Base-by-base conservation (phyloP, 2,888 invertebrate genomes). In the Leucania comma region DNA sequence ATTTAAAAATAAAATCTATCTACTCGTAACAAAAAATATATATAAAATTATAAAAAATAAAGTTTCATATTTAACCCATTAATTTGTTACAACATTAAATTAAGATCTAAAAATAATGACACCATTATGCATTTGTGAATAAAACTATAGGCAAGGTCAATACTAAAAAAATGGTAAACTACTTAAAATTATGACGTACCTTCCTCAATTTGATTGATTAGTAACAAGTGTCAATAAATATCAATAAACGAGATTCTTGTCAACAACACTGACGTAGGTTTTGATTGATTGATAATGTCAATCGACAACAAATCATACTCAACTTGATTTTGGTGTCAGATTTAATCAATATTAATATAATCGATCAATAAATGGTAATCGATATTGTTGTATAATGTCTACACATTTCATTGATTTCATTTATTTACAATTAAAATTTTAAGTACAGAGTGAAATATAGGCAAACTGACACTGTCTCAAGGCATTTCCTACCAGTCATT, bases 241-340 rank as follows among this genome's bases (percentile, higher is more conserved):
- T n/a, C 26, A 60, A 50, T n/a, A 29, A 65, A 46, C 26, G 4
- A 38, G 12, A 68, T 51, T 50, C n/a, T 64, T 50, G 17, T 8
- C 48, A 24, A 53, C 62, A 63, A 53, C 29, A 8, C 8, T 53
- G 63, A 58, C 48, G 5, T 42, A 24, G 2, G 6, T 32, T 72
- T 22, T 51, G 56, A 71, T 63, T 53, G 26, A 78, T 64, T n/a
- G 78, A 64, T 78, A 48, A 22, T 51, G 53, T 78, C 72, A 53
- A 48, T 53, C 63, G 38, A 2, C 24, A 22, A 56, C 56, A 24
- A 76, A 46, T 74, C 61, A 56, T n/a, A 53, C 17, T 76, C 4
- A 26, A 42, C 26, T 64, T 48, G 51, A 72, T 42, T 51, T 57
- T 20, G 32, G 26, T 64, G 72, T 78, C 75, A 64, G 38, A 72